Conservation (phyloP, 2,113 vertebrate genomes). For the Microcebus ravelobensis region DNA sequence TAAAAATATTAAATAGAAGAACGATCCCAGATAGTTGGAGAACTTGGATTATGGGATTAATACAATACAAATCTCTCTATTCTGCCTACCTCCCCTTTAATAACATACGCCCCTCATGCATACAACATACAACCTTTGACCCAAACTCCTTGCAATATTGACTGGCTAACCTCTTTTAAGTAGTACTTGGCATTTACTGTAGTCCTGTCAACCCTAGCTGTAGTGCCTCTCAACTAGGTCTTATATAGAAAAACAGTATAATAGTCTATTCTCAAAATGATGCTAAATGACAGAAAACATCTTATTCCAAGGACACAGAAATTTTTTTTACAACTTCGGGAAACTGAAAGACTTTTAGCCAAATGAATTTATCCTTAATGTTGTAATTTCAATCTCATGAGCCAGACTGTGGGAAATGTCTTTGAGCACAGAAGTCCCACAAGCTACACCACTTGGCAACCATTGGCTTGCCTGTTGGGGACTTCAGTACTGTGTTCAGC, state of each 20-base stretch:
- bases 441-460: not conserved
- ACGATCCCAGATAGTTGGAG: not conserved
- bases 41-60: not conserved
- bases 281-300: not conserved
- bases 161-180: not conserved
- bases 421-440: not conserved
- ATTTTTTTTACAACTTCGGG: not conserved
- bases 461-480: not conserved
- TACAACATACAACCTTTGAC: not conserved
- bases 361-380: constrained; percentile 11
- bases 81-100: not conserved
- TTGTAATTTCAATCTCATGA: constrained; percentile 16
- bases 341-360: not conserved
- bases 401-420: not conserved
- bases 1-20: not conserved
- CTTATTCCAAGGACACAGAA: not conserved
- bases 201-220: not conserved
- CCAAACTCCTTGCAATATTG: not conserved
- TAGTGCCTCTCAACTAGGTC: not conserved
- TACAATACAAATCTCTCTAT: not conserved
- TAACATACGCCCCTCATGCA: not conserved
- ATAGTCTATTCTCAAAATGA: not conserved
- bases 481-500: not conserved
- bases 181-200: not conserved
- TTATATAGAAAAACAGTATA: not conserved